These are phyloP conservation scores for Intellagama lesueurii DNA, from an alignment of 2,797 vertebrate species.

Conservation along the genomic window DNA sequence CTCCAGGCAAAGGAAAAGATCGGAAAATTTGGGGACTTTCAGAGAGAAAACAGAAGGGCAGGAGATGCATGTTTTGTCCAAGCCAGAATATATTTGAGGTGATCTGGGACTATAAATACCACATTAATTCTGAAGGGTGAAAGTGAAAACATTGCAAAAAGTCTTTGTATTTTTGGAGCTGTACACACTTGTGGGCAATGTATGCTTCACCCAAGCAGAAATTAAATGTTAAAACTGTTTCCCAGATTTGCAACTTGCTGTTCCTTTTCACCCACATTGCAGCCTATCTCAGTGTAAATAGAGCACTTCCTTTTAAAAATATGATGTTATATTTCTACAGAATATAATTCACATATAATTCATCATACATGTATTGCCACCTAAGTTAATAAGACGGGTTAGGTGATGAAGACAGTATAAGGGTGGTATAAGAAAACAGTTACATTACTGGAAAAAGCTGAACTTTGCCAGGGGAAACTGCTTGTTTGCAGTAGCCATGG, in stretches of 20 bases:
- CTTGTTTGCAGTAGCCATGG: too few species aligned
- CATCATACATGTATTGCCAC: neutral
- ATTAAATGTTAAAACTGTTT: neutral
- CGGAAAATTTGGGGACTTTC: conserved; percentile 62
- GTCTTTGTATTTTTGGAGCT: accelerated
- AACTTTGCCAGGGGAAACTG: neutral
- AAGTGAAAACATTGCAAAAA: accelerated
- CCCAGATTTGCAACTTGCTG: neutral
- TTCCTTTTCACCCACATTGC: conserved; percentile 28
- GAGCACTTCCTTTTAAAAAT: conserved; percentile 33
- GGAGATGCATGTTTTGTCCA: conserved; percentile 77
- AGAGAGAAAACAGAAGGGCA: conserved; percentile 65
- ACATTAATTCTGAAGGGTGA: accelerated
- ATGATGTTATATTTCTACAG: neutral
- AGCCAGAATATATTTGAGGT: conserved; percentile 74
- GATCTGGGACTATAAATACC: accelerated
- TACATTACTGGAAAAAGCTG: neutral
- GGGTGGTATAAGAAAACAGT: neutral
- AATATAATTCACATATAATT: neutral
- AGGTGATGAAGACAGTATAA: neutral
- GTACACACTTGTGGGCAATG: neutral
- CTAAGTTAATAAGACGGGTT: neutral
- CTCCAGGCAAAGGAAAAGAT: conserved; percentile 74
- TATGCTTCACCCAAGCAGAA: neutral
- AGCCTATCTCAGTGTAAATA: conserved; percentile 20